Base-by-base conservation (phyloP, 2,888 invertebrate species). In the Rhabditophanes sp. region DNA sequence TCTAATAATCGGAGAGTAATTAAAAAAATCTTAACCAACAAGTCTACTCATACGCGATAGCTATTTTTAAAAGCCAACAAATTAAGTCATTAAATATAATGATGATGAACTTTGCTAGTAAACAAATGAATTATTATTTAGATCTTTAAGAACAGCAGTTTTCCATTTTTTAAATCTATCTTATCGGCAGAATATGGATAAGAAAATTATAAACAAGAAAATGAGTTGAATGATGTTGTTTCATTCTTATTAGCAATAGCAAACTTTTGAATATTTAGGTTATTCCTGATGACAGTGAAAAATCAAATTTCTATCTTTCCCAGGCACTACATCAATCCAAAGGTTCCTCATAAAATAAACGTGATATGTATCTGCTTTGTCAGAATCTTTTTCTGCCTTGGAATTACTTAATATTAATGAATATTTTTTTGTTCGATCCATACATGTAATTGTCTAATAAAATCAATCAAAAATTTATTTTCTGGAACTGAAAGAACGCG, bases 261-360 rank as follows among this genome's bases (percentile, higher is more conserved):
- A 99, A 12, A 87, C 87, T 42, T 82, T 75, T 25, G 88, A 71
- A 62, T 81, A 80, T 68, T 90, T 90, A 0, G 84, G 84, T 33
- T 84, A 68, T 68, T 90, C 88, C 68, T 68, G 84, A 30, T 80
- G 81, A 66, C 79, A 90, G 65, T 87, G 82, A 71, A 90, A 88
- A 53, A 85, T 84, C 46, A 79, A 74, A 66, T 80, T 79, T 32
- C 73, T 69, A 66, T 88, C 87, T 54, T 75, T 75, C 1, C 85
- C 87, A 0, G 85, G 96, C 24, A 90, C 69, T 0, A 79, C 78
- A 60, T 81, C 80, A 1, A 84, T 76, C 88, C 88, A 90, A 2
- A 90, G 71, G 62, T 88, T 90, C 66, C 83, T 82, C 84, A 88
- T 84, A 67, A 87, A 88, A 72, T 83, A 84, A 35, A 23, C n/a